These are phyloP conservation scores for Helicorthomorpha holstii DNA, from an alignment of 1,140 invertebrate species.

Conservation along the genomic window DNA sequence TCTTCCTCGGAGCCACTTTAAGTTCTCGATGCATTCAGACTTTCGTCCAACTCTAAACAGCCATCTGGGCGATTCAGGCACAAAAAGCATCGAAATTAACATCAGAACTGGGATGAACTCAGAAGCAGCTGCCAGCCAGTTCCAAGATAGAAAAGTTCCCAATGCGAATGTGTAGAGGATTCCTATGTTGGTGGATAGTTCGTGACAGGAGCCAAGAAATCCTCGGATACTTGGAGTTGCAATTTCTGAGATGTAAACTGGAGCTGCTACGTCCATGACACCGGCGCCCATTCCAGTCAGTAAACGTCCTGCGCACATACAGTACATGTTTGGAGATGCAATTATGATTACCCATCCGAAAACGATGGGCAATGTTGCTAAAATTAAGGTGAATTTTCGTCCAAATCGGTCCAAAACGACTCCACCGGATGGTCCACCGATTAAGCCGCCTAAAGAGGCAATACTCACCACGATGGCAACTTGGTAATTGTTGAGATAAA, in stretches of 20 bases:
- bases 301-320: slow-evolving; percentile 46
- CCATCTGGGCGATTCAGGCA: slow-evolving; percentile 20
- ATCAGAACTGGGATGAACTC: neutral
- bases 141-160: neutral
- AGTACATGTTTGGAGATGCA: slow-evolving; percentile 35
- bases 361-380: slow-evolving; percentile 48
- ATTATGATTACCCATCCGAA: slow-evolving; percentile 59
- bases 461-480: slow-evolving; percentile 54
- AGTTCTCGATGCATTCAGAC: slow-evolving; percentile 38
- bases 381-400: slow-evolving; percentile 50
- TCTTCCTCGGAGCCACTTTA: slow-evolving; percentile 43
- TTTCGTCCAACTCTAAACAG: slow-evolving; percentile 29
- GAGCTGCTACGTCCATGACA: slow-evolving; percentile 37
- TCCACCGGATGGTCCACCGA: slow-evolving; percentile 52
- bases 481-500: slow-evolving; percentile 25
- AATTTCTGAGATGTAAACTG: slow-evolving; percentile 60
- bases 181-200: neutral
- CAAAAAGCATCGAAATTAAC: slow-evolving; percentile 24
- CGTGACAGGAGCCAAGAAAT: slow-evolving; percentile 26
- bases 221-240: slow-evolving; percentile 59
- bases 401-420: slow-evolving; percentile 55
- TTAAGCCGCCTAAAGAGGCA: slow-evolving; percentile 49
- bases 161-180: neutral
- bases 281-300: slow-evolving; percentile 49
- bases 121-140: neutral